These are phyloP conservation scores for Dermochelys coriacea DNA, from an alignment of 2,797 vertebrate genomes.

Conservation along the genomic window DNA sequence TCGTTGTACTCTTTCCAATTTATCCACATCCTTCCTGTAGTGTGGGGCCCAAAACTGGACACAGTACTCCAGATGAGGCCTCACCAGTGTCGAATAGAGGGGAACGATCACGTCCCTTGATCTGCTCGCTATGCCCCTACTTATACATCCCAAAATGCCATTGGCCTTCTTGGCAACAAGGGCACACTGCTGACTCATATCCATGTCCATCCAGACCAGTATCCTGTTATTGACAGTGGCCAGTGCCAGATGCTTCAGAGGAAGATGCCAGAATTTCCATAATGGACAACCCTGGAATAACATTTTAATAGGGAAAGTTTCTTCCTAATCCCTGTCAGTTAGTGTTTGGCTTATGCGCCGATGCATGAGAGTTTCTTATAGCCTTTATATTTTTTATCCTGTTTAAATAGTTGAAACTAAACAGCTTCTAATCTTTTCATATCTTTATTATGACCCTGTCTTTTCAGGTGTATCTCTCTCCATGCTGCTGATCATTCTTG, in stretches of 20 bases:
- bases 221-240: neutral
- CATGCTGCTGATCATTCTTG: neutral
- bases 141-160: no score
- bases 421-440: neutral
- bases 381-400: conserved; percentile 39
- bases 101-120: no score
- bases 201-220: accelerated
- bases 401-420: conserved; percentile 41
- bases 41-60: no score
- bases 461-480: neutral
- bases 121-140: no score
- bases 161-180: no score
- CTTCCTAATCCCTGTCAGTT: neutral
- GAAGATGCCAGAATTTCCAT: neutral
- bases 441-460: neutral
- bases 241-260: neutral
- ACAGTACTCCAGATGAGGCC: no score
- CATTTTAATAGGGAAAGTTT: neutral
- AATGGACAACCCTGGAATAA: neutral
- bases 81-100: no score
- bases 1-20: no score
- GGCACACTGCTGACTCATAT: no score
- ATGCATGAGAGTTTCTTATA: conserved; percentile 40
- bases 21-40: no score
- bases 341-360: conserved; percentile 9